Base-by-base conservation (phyloP, 64 coral and sea anemone genomes). In the Orbicella faveolata region DNA sequence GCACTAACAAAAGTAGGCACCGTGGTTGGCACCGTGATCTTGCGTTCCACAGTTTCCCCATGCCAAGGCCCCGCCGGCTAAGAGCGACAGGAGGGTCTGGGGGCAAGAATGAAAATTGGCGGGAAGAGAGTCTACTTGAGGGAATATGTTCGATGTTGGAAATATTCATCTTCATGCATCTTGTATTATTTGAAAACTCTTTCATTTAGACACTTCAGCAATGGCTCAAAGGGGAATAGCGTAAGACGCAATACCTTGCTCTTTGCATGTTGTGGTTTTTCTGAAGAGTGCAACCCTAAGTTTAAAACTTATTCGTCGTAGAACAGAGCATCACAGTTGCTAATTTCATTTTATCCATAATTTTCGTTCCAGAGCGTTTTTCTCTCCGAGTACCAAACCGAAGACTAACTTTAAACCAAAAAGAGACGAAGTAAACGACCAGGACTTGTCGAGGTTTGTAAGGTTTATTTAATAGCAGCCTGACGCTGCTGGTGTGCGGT, bases 201-300 rank as follows among this genome's bases (percentile, higher is more conserved):
- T 51, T 17, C 9, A 10, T 39, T n/a, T 15, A 51, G 11, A 30
- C 70, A 73, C 65, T 4, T 52, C 82, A 44, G 65, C 19, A 53
- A 85, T 85, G 82, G 63, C 82, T 72, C 82, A 85, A 33, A 68
- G 82, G 39, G 82, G 82, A 72, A 85, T 85, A 70, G 66, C 82
- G 82, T 85, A 72, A 85, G 82, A 72, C 9, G 14, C 3, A 26
- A 85, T 11, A n/a, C 68, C 41, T 66, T 17, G 11, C 2, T 72
- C 72, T 13, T 52, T 79, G 52, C 14, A 52, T n/a, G 20, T 59
- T 26, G 23, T 70, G 67, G 21, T 70, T 70, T 70, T 2, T 26
- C 9, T 70, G n/a, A 70, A 70, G 67, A 70, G 0, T 68, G 23
- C 1, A 23, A 25, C 1, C n/a, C 21, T 26, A 6, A 1, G 21